Conservation (phyloP, 2,113 vertebrate species). For the Myotis lucifugus region DNA sequence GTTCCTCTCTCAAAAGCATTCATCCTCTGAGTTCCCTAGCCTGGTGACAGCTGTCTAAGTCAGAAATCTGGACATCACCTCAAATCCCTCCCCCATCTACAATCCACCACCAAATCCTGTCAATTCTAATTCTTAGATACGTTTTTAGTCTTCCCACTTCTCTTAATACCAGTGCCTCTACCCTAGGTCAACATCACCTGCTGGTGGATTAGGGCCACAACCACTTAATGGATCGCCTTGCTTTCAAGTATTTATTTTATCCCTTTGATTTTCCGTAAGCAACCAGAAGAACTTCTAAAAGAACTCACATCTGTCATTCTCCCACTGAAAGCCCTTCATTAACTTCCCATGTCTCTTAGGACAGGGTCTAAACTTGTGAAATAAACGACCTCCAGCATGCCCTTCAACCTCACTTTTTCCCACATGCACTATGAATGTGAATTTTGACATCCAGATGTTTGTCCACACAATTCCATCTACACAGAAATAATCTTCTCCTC, state of each 20-base stretch:
- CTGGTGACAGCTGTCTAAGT: not conserved
- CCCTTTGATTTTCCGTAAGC: conserved; percentile 7
- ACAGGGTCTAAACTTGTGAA: not conserved
- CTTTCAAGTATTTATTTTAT: not conserved
- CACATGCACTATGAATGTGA: not conserved
- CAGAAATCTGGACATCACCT: not conserved
- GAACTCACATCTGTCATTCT: not conserved
- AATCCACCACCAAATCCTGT: not conserved
- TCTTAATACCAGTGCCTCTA: not conserved
- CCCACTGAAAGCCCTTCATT: not conserved
- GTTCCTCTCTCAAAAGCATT: not conserved
- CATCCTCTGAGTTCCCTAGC: not conserved
- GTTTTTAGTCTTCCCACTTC: not conserved
- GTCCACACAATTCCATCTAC: not conserved
- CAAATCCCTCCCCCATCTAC: not conserved
- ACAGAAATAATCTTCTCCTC: not conserved
- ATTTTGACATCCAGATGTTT: not conserved
- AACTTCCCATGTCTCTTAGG: not conserved
- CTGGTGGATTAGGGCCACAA: not conserved
- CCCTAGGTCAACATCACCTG: not conserved
- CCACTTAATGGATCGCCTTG: not conserved
- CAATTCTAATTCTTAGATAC: not conserved
- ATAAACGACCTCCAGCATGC: not conserved
- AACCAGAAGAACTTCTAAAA: not conserved
- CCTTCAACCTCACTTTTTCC: not conserved